Base-by-base conservation (phyloP, 2,797 vertebrate species). In the Chromis chromis region DNA sequence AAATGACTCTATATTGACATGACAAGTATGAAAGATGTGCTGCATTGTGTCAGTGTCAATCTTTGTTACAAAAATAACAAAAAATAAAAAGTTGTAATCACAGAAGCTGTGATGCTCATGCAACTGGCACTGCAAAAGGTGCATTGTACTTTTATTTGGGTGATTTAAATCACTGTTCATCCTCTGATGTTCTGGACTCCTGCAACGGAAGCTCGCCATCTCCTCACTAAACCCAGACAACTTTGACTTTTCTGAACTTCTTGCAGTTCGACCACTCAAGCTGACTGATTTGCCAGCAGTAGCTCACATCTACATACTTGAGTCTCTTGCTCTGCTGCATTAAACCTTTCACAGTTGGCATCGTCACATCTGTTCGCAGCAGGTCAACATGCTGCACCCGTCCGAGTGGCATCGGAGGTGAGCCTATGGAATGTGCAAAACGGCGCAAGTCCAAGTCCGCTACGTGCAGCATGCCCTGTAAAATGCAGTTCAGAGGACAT, bases 271-370 rank as follows among this genome's bases (percentile, higher is more conserved):
- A 2, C 74, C 48, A 88, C 39, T 89, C 72, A 0, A 2, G 4
- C 9, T 27, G 53, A 31, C 24, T 88, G 84, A 95, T 86, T 12
- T 78, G 10, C 94, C 94, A 94, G 86, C 95, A 95, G 52, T 81
- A 67, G 52, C 88, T 93, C 72, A 94, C 63, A 42, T 95, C 89
- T 31, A 94, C 77, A 64, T 53, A 75, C 55, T 77, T 79, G 39
- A 95, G 74, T 62, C 54, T 86, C 52, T 39, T 80, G 79, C 88
- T 87, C 22, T 25, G 56, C 8, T 55, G 74, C 50, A 93, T 78
- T 40, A 95, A 22, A 4, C 33, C 55, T 50, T 22, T 78, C n/a
- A 91, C 70, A 0, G 93, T 94, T 9, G 1, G n/a, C 75, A 87
- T 87, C 25, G 33, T 70, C 33, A 94, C 83, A 17, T 95, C 83